Conservation (phyloP, 2,888 invertebrate genomes). For the Erebia aethiops region DNA sequence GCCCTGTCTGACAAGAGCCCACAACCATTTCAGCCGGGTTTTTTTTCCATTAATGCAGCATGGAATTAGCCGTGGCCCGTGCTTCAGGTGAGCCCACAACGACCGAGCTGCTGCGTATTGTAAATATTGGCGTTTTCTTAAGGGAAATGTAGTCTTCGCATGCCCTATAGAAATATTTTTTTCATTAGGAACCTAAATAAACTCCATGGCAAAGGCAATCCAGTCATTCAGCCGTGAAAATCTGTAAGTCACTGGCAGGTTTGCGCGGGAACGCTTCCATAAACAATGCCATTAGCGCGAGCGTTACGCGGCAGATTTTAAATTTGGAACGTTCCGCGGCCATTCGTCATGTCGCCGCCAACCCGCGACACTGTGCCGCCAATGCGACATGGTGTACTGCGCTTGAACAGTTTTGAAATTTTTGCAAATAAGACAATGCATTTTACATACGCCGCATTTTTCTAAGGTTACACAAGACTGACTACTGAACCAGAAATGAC, state of each 20-base stretch:
- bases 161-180: too few species aligned
- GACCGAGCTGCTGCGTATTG: too few species aligned
- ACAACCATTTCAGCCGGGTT: too few species aligned
- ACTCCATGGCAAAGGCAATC: slow-evolving; percentile 52
- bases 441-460: too few species aligned
- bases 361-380: slow-evolving; percentile 71
- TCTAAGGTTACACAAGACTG: too few species aligned
- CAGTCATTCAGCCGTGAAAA: slow-evolving; percentile 59
- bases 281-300: slow-evolving; percentile 81
- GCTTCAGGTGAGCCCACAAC: too few species aligned
- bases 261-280: slow-evolving; percentile 66
- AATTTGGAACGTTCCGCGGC: slow-evolving; percentile 76
- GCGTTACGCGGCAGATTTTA: slow-evolving; percentile 82
- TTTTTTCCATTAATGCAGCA: too few species aligned
- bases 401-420: slow-evolving; percentile 52
- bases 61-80: too few species aligned
- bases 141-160: too few species aligned
- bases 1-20: too few species aligned
- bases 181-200: slow-evolving; percentile 40
- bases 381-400: slow-evolving; percentile 46
- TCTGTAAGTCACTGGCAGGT: slow-evolving; percentile 74
- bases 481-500: too few species aligned
- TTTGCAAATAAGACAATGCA: slow-evolving; percentile 42
- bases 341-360: slow-evolving; percentile 81
- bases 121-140: too few species aligned